Evolutionary conservation across 2,797 vertebrate species (phyloP).

Genomic region (Hylomyscus alleni): DNA sequence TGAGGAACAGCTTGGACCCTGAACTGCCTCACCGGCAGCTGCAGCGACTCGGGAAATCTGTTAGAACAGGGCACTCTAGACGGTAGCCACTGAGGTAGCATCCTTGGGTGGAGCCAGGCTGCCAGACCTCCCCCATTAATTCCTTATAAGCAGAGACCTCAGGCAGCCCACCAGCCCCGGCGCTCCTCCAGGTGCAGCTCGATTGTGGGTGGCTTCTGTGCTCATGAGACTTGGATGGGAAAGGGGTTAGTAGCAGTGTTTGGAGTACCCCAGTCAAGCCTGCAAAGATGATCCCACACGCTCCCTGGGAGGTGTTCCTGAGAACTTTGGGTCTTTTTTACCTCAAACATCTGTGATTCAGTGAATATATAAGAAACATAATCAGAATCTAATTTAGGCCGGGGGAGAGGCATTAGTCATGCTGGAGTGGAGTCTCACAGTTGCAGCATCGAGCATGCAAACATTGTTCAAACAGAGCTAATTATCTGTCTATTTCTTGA

Average conservation of each 20-base stretch:
- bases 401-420: conserved; percentile 79
- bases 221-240: not conserved
- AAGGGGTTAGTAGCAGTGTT: not conserved
- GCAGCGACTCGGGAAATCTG: not conserved
- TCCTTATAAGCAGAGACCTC: not conserved
- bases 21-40: not conserved
- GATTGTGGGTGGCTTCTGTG: not conserved
- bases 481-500: conserved; percentile 60
- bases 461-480: conserved; percentile 54
- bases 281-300: conserved; percentile 49
- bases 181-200: not conserved
- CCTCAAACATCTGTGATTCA: conserved; percentile 79
- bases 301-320: not conserved
- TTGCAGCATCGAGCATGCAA: conserved; percentile 35
- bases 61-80: not conserved
- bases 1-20: not conserved
- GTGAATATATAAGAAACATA: conserved; percentile 67
- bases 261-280: not conserved
- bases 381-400: conserved; percentile 78
- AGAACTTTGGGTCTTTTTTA: conserved; percentile 56
- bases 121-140: not conserved
- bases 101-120: fast-evolving
- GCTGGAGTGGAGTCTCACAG: conserved; percentile 20
- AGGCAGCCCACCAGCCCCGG: fast-evolving
- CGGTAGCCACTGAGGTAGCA: not conserved